Percentiles rank a stretch among this genome's conserved stretches.
Conservation (phyloP, 2,113 vertebrate genomes). For the Xyrauchen texanus region DNA sequence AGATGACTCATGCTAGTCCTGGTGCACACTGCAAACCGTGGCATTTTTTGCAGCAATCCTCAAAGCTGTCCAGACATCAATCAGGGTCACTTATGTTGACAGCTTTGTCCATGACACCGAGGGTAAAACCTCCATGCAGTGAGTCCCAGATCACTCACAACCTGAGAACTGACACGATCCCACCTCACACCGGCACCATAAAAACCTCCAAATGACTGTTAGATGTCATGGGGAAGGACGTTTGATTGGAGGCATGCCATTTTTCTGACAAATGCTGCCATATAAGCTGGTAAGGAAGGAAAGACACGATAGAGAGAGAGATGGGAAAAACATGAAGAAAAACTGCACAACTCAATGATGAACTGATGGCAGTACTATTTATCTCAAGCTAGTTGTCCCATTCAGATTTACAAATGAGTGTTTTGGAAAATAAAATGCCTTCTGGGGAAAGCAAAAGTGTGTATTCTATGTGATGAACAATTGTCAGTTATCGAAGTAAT, state of each 20-base stretch:
- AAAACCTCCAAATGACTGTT: conserved; percentile 32
- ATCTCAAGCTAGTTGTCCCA: neutral
- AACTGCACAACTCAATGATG: conserved; percentile 6
- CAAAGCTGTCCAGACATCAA: conserved; percentile 7
- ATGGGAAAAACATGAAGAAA: neutral
- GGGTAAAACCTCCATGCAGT: conserved; percentile 25
- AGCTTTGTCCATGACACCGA: conserved; percentile 18
- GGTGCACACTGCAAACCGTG: neutral
- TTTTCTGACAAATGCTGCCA: conserved; percentile 22
- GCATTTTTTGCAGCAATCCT: conserved; percentile 8
- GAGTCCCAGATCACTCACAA: conserved; percentile 29
- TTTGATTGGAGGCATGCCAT: conserved; percentile 32
- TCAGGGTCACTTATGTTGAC: conserved; percentile 30
- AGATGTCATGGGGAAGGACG: conserved; percentile 22
- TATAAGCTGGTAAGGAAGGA: conserved; percentile 10
- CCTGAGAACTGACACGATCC: neutral
- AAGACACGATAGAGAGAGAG: neutral
- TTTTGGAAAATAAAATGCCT: neutral
- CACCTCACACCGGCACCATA: conserved; percentile 18
- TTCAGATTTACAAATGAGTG: neutral
- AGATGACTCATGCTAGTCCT: neutral
- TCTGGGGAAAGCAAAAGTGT: neutral
- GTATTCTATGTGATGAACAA: neutral
- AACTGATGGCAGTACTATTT: neutral
- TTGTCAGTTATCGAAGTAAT: neutral